Evolutionary conservation across 2,888 invertebrate species (phyloP), one percentile per base, ranked within the genome.

Genomic region (Sarcophaga caerulescens): DNA sequence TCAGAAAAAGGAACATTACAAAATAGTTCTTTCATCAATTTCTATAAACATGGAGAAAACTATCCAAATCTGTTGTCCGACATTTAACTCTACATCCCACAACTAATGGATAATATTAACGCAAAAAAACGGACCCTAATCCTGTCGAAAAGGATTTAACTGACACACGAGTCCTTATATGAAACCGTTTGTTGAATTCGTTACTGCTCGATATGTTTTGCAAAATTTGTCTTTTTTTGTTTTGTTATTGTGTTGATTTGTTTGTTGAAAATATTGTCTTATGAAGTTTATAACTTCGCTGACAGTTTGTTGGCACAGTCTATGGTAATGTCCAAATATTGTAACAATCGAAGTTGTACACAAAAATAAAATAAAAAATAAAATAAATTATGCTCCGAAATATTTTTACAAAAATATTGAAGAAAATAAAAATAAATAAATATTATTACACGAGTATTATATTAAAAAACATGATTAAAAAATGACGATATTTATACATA

Each of bases 281-380:
- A 68, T 23, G 52, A 47, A 17, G 62, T 57, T 74, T 77, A 74
- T 81, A 76, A 69, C 76, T 74, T 45, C 74, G 81, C 19, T 85
- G 77, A 85, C 85, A 85, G 78, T 81, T 78, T 76, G 59, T 77
- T 85, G 85, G 74, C 85, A 78, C 47, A 57, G n/a, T 57, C 65
- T 74, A 65, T 78, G 65, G 57, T 78, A 75, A 74, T 66, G 78
- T 68, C 62, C 44, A 35, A 85, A 77, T 47, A 69, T 10, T 14
- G 52, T 10, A 35, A 35, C 35, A 35, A 35, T 35, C 0, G 6
- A 35, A 35, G 6, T 35, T 35, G 35, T 35, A 35, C 35, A 35
- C 35, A 35, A 35, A 35, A 8, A 35, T 8, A 35, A 35, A 35
- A 35, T 35, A 8, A 6, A 8, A 35, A 35, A 35, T 2, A 35